phyloP scores from a whole-genome alignment of 2,113 vertebrate species.

The Prinia subflava region DNA sequence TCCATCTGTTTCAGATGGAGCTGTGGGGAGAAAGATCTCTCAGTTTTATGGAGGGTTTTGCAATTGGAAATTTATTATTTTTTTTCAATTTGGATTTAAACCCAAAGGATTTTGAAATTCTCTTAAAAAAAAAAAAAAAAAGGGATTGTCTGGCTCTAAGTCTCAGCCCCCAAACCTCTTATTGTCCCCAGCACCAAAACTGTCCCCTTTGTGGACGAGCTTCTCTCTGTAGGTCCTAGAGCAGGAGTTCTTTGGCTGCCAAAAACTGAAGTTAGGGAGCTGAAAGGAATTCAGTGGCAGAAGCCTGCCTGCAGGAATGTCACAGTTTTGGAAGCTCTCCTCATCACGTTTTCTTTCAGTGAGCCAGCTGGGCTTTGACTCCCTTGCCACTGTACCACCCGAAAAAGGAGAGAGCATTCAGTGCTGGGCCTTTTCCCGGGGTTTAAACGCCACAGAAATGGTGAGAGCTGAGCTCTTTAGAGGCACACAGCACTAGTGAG shows the following conservation, averaged over 20 bases:
- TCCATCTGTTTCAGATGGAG: conserved; percentile 43
- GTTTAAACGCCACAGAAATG: neutral
- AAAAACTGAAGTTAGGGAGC: neutral
- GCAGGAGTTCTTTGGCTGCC: neutral
- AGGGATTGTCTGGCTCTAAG: neutral
- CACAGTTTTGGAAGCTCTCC: neutral
- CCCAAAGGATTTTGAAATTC: conserved; percentile 41
- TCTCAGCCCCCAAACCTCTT: neutral
- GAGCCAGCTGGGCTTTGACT: neutral
- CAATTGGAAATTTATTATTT: neutral
- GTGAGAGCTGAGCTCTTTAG: neutral
- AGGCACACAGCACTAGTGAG: neutral
- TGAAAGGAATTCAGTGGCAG: neutral
- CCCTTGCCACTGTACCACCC: neutral
- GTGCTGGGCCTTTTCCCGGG: neutral
- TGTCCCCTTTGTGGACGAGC: neutral
- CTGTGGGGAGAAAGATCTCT: neutral
- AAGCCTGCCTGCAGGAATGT: neutral
- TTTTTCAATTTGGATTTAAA: conserved; percentile 6
- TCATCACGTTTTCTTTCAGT: neutral
- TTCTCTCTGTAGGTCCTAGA: neutral
- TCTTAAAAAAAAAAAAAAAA: neutral
- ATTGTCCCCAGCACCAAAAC: neutral
- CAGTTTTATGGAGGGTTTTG: conserved; percentile 40
- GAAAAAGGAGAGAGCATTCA: neutral